phyloP scores from a whole-genome alignment of 2,113 vertebrate species.

The Columbina picui region DNA sequence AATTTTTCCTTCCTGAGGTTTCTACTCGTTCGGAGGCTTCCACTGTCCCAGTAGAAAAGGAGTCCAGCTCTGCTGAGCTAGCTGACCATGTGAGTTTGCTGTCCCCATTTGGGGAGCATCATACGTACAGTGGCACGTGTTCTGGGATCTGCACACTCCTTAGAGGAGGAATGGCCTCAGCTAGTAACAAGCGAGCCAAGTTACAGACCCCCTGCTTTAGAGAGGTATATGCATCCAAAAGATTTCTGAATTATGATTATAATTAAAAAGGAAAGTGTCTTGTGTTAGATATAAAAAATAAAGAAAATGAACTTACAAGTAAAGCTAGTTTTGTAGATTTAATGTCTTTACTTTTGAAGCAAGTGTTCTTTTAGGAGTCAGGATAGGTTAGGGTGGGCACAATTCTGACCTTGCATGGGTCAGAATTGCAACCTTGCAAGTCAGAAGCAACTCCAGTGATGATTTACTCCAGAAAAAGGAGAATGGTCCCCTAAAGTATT shows the following conservation, averaged over 20 bases:
- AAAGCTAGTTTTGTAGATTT: neutral
- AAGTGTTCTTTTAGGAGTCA: neutral
- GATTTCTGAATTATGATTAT: neutral
- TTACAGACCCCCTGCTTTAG: neutral
- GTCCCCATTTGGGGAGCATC: neutral
- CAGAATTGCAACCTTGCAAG: too few species aligned
- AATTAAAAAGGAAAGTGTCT: neutral
- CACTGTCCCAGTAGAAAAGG: neutral
- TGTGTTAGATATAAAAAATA: neutral
- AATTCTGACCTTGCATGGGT: neutral
- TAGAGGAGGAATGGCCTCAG: neutral
- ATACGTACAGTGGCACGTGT: accelerated
- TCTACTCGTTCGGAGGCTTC: neutral
- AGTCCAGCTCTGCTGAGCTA: neutral
- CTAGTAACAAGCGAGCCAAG: neutral
- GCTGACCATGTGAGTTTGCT: neutral
- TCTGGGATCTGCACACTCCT: neutral
- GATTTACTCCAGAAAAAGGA: neutral
- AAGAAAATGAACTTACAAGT: neutral
- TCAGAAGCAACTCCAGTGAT: neutral
- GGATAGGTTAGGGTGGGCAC: neutral
- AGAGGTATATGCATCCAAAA: neutral
- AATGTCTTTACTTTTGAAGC: neutral
- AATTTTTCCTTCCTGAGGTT: neutral
- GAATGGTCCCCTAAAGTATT: neutral